Evolutionary conservation across 2,113 vertebrate genomes (phyloP).

Genomic region (Zosterops pallidus): DNA sequence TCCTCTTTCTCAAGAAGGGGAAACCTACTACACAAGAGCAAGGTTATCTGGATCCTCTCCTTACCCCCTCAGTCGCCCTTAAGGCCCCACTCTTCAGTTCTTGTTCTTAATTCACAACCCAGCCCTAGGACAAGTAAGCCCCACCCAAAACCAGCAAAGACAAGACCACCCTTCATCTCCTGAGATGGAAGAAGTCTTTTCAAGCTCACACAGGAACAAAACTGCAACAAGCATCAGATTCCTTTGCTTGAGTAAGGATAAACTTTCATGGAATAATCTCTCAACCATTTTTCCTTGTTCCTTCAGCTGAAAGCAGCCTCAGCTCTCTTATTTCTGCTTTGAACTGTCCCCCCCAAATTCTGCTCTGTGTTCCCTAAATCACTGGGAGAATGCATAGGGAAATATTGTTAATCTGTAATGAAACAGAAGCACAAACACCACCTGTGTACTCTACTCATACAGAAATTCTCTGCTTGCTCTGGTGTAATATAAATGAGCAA

Average conservation of each 20-base stretch:
- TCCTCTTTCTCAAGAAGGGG: background rate
- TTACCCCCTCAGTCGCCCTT: background rate
- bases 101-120: background rate
- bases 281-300: background rate
- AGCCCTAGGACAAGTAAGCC: background rate
- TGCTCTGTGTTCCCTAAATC: background rate
- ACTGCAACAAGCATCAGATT: background rate
- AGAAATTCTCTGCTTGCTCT: background rate
- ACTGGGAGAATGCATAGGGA: background rate
- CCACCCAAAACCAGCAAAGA: background rate
- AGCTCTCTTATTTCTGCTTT: background rate
- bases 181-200: background rate
- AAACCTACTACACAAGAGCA: background rate
- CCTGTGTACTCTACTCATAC: background rate
- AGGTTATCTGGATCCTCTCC: background rate
- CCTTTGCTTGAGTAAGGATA: background rate
- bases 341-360: background rate
- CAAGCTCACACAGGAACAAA: background rate
- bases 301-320: background rate
- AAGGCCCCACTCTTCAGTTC: background rate
- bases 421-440: background rate
- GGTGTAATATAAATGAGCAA: background rate
- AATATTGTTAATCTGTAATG: background rate
- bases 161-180: background rate
- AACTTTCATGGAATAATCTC: background rate